A percentile compares a stretch with the other conserved stretches of the same genome.
These are phyloP conservation scores for Drosophila fungiperda DNA, from an alignment of 2,888 invertebrate species.

Conservation along the genomic window DNA sequence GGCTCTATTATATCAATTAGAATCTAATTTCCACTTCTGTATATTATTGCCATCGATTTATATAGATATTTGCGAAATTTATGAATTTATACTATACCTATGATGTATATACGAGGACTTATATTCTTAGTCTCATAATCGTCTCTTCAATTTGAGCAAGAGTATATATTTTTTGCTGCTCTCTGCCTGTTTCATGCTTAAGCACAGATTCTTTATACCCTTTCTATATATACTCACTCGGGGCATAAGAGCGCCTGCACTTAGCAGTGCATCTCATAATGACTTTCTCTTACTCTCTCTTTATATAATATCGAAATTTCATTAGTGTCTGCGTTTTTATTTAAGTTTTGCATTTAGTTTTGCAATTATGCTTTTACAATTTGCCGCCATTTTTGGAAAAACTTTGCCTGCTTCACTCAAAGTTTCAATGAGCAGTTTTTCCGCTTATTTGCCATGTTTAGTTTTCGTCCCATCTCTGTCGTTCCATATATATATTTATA, in stretches of 20 bases:
- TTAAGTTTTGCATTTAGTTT: constrained; percentile 75
- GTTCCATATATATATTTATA: neutral
- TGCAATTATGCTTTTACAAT: constrained; percentile 68
- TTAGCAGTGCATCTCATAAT: constrained; percentile 36
- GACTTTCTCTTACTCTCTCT: neutral
- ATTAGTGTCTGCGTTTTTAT: constrained; percentile 80
- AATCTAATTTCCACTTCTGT: neutral
- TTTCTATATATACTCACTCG: neutral
- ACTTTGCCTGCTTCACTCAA: constrained; percentile 43
- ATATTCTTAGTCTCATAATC: neutral
- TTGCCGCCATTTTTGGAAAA: constrained; percentile 46
- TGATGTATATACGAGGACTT: neutral
- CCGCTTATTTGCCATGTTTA: constrained; percentile 62
- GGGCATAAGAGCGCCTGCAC: constrained; percentile 25
- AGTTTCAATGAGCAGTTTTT: constrained; percentile 67
- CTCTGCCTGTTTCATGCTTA: neutral
- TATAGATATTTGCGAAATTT: neutral
- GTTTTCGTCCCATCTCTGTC: constrained; percentile 22
- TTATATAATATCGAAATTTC: constrained; percentile 75
- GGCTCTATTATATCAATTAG: neutral
- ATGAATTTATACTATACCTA: neutral
- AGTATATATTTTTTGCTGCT: neutral
- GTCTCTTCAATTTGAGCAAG: neutral
- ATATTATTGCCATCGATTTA: neutral
- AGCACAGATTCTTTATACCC: neutral